phyloP scores from a whole-genome alignment of 2,888 invertebrate genomes.

The Salpingus planirostris region DNA sequence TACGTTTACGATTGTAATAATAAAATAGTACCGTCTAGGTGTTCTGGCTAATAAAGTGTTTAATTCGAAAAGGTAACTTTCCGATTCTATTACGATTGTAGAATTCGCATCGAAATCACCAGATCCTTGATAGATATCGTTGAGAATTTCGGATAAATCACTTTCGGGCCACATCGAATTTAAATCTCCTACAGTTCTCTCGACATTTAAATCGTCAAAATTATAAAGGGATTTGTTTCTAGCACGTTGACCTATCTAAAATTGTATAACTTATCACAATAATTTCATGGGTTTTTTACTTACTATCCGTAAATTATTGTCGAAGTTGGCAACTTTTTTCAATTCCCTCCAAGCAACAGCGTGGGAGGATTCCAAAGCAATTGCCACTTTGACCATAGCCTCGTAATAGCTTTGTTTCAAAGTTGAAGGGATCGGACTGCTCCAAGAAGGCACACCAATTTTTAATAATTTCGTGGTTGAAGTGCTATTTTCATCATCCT shows the following conservation, averaged over 20 bases:
- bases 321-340: constrained; percentile 18
- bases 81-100: constrained; percentile 42
- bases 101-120: constrained; percentile 34
- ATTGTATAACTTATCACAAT: neutral
- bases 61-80: constrained; percentile 35
- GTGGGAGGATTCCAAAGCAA: constrained; percentile 20
- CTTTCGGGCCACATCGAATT: constrained; percentile 37
- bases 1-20: too few relatives aligned
- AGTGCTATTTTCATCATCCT: too few relatives aligned
- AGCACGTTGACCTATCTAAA: constrained; percentile 4
- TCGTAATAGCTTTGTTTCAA: neutral
- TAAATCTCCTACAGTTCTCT: constrained; percentile 42
- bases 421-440: too few relatives aligned
- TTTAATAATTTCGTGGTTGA: neutral
- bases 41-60: constrained; percentile 22
- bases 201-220: constrained; percentile 34
- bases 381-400: constrained; percentile 21
- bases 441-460: neutral
- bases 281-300: neutral
- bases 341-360: constrained; percentile 17
- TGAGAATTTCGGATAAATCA: constrained; percentile 43
- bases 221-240: constrained; percentile 1
- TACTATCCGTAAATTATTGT: constrained; percentile 17
- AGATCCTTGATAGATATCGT: constrained; percentile 34
- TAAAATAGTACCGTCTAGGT: constrained; percentile 21